phyloP scores from a whole-genome alignment of 2,888 invertebrate species.

The Diaphora mendica region DNA sequence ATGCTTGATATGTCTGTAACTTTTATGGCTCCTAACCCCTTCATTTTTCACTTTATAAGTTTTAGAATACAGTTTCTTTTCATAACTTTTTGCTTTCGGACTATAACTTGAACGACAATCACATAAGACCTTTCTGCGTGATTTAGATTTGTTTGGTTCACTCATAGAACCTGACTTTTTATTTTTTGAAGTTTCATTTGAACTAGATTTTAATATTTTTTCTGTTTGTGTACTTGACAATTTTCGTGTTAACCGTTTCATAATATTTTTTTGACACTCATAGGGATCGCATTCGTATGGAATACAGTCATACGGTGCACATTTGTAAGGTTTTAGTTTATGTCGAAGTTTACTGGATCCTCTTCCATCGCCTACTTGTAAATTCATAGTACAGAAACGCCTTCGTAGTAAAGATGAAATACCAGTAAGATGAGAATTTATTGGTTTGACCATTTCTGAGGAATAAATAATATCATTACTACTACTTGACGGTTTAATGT shows the following conservation, averaged over 20 bases:
- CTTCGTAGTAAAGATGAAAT: slow-evolving; percentile 39
- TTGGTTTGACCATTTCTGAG: not conserved
- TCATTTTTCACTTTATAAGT: slow-evolving; percentile 24
- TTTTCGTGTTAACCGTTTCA: slow-evolving; percentile 49
- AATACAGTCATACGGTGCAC: slow-evolving; percentile 54
- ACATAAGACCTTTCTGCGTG: not conserved
- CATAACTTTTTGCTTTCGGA: slow-evolving; percentile 58
- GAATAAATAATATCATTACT: slow-evolving; percentile 2
- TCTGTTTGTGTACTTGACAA: slow-evolving; percentile 48
- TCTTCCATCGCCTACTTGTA: slow-evolving; percentile 45
- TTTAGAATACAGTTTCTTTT: slow-evolving; percentile 37
- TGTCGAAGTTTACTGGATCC: slow-evolving; percentile 15
- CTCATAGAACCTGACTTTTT: not conserved
- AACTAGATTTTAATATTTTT: slow-evolving; percentile 29
- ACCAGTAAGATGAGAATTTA: slow-evolving; percentile 31
- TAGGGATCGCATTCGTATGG: slow-evolving; percentile 56
- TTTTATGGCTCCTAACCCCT: slow-evolving; percentile 25
- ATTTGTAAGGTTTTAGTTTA: slow-evolving; percentile 53
- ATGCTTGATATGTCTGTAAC: slow-evolving; percentile 5
- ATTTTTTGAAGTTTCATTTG: slow-evolving; percentile 9
- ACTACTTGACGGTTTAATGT: slow-evolving; percentile 11
- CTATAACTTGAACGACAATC: slow-evolving; percentile 35
- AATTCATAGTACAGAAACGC: slow-evolving; percentile 58
- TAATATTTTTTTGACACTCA: slow-evolving; percentile 55
- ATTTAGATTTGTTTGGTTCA: not conserved